Conservation (phyloP, 2,797 vertebrate genomes). For the Diglossa cyanea region DNA sequence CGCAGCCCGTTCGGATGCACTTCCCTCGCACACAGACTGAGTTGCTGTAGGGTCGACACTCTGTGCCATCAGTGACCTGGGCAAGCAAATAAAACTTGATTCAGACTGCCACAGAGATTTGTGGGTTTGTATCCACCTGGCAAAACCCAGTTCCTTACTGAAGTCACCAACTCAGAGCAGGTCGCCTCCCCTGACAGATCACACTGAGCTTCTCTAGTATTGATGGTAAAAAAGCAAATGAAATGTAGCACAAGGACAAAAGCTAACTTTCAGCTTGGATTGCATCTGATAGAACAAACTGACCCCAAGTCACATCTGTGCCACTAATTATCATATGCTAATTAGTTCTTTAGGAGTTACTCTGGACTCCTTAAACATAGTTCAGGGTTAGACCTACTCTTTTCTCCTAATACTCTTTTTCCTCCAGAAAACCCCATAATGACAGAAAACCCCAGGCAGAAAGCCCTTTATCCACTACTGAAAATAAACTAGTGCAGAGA, state of each 20-base stretch:
- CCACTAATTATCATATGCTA: not conserved
- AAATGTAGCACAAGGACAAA: not conserved
- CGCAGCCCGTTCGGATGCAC: conserved; percentile 92
- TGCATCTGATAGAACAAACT: not conserved
- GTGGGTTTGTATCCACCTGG: not conserved
- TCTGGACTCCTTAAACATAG: not conserved
- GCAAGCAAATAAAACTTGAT: not conserved
- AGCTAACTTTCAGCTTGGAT: not conserved
- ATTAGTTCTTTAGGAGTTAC: not conserved
- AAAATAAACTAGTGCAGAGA: not conserved
- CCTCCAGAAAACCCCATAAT: not conserved
- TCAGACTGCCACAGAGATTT: not conserved
- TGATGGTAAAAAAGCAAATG: not conserved
- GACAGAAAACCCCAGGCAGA: not conserved
- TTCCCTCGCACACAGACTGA: conserved; percentile 93
- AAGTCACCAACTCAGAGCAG: not conserved
- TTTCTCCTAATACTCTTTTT: not conserved
- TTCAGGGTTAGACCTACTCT: not conserved
- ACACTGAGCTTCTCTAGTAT: not conserved
- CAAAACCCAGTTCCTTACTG: not conserved
- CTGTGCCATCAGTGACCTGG: conserved; percentile 85
- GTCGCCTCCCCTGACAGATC: not conserved
- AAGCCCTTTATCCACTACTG: not conserved
- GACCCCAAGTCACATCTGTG: not conserved
- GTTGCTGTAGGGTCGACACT: conserved; percentile 93